Conservation (phyloP, 1,140 invertebrate genomes). For the Drosophila subpulchrella region DNA sequence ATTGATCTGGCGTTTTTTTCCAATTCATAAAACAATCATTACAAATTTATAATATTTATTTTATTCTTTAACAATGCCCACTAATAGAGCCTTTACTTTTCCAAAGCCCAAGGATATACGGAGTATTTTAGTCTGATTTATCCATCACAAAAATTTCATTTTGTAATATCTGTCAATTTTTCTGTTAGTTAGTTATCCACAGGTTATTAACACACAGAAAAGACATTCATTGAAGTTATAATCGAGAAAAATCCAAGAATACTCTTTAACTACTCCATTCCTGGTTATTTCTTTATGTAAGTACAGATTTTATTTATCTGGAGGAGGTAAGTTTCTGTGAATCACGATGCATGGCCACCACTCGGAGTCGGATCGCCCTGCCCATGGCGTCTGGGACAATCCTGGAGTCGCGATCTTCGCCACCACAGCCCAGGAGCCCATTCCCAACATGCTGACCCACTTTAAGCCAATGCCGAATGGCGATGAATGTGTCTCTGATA, state of each 20-base stretch:
- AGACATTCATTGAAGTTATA: neutral
- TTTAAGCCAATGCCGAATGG: constrained; percentile 26
- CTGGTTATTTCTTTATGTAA: too few species aligned
- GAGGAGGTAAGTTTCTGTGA: neutral
- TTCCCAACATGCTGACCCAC: constrained; percentile 43
- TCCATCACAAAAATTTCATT: neutral
- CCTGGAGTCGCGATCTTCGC: constrained; percentile 57
- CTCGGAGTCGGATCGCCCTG: neutral
- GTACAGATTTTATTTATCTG: neutral
- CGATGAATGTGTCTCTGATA: constrained; percentile 17
- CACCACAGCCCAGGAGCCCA: constrained; percentile 51
- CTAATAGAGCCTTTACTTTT: too few species aligned
- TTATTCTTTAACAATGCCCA: too few species aligned
- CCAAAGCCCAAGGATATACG: too few species aligned
- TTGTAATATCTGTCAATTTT: neutral
- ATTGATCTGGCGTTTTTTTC: too few species aligned
- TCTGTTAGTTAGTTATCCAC: neutral
- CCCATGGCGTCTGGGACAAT: constrained; percentile 56
- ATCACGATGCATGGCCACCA: neutral
- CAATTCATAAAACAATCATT: too few species aligned
- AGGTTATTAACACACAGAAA: neutral
- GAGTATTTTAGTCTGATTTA: neutral
- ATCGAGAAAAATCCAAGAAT: neutral
- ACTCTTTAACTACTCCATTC: neutral
- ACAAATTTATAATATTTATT: too few species aligned